A percentile compares a stretch with the other conserved stretches of the same genome.
These are phyloP conservation scores for Melanophora roralis DNA, from an alignment of 2,888 invertebrate species.

Conservation along the genomic window DNA sequence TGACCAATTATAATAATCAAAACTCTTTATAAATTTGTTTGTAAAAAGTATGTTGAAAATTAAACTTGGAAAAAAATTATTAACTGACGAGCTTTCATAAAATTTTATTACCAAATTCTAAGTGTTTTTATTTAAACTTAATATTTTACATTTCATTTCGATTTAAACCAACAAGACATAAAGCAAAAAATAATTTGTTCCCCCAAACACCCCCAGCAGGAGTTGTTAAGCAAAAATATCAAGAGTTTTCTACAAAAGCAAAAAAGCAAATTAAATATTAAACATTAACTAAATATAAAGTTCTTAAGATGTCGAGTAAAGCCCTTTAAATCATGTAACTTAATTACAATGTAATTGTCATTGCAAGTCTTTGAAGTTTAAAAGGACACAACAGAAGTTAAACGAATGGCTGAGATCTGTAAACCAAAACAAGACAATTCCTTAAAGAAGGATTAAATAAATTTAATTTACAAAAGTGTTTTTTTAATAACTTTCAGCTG, in stretches of 20 bases:
- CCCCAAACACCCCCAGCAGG: neutral
- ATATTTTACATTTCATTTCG: neutral
- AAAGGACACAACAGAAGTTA: neutral
- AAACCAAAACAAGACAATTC: conserved; percentile 6
- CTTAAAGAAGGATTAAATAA: neutral
- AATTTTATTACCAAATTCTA: too few relatives aligned
- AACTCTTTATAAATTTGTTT: too few relatives aligned
- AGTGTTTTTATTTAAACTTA: too few relatives aligned
- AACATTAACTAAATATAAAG: neutral
- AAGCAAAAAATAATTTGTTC: neutral
- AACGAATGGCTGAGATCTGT: neutral
- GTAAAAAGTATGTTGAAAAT: too few relatives aligned
- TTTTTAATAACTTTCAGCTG: too few relatives aligned
- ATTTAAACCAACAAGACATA: neutral
- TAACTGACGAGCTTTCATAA: too few relatives aligned
- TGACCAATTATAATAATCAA: too few relatives aligned
- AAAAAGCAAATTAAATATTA: neutral
- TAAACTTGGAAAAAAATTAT: too few relatives aligned
- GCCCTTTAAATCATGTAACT: neutral
- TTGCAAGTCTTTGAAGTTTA: neutral
- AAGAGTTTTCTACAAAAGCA: neutral
- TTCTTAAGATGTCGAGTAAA: neutral
- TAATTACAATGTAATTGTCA: neutral
- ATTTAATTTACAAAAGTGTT: too few relatives aligned
- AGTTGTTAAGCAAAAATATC: neutral